Evolutionary conservation across 2,113 vertebrate species (phyloP), one percentile per base, ranked within the genome.

Genomic region (Oreochromis spilurus): DNA sequence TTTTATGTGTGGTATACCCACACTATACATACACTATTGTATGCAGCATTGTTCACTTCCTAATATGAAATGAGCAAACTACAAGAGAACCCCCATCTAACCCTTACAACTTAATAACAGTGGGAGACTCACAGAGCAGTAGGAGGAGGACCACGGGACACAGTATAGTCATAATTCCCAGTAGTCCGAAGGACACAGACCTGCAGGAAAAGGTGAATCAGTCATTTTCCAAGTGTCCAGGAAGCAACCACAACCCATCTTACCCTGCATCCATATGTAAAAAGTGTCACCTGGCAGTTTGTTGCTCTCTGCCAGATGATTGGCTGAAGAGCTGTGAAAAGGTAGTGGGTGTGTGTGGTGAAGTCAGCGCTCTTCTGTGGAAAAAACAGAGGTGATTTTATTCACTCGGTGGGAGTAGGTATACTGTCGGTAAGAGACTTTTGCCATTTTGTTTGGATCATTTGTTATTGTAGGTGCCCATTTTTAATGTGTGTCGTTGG

Each of bases 141-240:
- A 98, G 84, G 38, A 96, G 92, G 2, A 96, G 81, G 0, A 94
- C 89, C 2, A 98, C 95, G 16, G 97, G 97, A 55, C 98, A 82
- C 70, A 98, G 97, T 96, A 98, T 93, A 4, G 97, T 91, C 81
- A 98, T 96, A 77, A 97, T 94, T 40, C 92, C 98, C 96, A 97
- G 94, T 14, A 92, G 79, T 14, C 98, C 97, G 9, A 98, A 95
- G 14, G 94, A 87, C 7, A 94, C 53, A 1, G 19, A 95, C 81
- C 9, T 4, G 1, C 17, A 52, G 0, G 17, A n/a, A 52, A 52
- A n/a, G 8, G 17, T 48, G 45, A 0, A 48, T 48, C 45, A 48
- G 45, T 48, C 14, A 48, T 48, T 53, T 19, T 2, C 50, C 50
- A 53, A n/a, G 50, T 2, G 50, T 53, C 50, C 19, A n/a, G 50